Evolutionary conservation across 2,797 vertebrate species (phyloP), one percentile per base, ranked within the genome.

Genomic region (Alca torda): DNA sequence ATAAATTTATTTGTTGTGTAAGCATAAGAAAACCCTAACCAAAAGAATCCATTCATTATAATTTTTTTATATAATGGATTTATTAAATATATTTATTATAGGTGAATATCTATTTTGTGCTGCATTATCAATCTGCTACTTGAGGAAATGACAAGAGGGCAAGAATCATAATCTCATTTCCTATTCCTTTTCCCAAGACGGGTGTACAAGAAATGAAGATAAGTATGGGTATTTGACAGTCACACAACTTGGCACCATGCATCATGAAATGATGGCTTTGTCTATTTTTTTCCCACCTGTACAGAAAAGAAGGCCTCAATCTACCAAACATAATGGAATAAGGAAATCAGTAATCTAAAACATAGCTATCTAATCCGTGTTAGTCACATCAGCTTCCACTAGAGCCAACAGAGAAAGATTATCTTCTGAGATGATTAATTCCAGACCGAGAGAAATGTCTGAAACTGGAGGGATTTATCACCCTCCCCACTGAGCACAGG

Each of bases 361-460:
- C 1, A 1, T 13, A 65, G 28, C 23, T 69, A 74, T 41, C 74
- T 90, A 91, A 89, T 56, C 60, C 57, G 12, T 28, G 67, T 79
- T 89, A 79, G 43, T 69, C 84, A 74, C 48, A 51, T 41, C 65
- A 78, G 20, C 31, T 87, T 60, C 56, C 57, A 30, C 48, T 13
- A 56, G 5, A 72, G 39, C 41, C 72, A 87, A 20, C 7, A 72
- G 60, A 89, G 75, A 89, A 70, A 1, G 25, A 78, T 87, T 80
- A 78, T 78, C 61, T 87, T 78, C 72, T 45, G 57, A 81, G 28
- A 60, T 63, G 43, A 95, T 90, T 85, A 87, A 95, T 95, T 57
- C 46, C 59, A 84, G 31, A 28, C 68, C 85, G 25, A 86, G 76
- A 92, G 28, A 79, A 46, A 25, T 63, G 57, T 88, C 94, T 84